A percentile compares a stretch with the other conserved stretches of the same genome.
Evolutionary conservation across 2,113 vertebrate genomes (phyloP).

Genomic region (Suricata suricatta): DNA sequence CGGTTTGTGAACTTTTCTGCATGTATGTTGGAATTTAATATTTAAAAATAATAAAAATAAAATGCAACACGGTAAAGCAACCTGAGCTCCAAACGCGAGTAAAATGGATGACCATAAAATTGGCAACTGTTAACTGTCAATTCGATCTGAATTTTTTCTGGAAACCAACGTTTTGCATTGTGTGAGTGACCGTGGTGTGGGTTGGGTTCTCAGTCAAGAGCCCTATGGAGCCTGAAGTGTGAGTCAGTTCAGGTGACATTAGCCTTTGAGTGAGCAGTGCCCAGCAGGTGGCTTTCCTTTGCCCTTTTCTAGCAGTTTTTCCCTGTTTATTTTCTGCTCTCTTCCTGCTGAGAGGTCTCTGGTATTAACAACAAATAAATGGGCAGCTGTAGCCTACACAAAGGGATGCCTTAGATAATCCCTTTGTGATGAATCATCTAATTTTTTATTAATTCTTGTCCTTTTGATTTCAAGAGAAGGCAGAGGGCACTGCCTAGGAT

Average conservation of each 20-base stretch:
- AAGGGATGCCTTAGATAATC: constrained; percentile 53
- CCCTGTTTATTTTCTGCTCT: constrained; percentile 29
- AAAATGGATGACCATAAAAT: neutral
- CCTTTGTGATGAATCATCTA: constrained; percentile 65
- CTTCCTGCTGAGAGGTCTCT: constrained; percentile 32
- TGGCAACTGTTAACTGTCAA: neutral
- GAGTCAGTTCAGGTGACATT: constrained; percentile 34
- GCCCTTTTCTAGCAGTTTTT: constrained; percentile 54
- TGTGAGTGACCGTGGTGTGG: neutral
- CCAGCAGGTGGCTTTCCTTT: constrained; percentile 65
- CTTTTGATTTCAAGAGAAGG: constrained; percentile 68
- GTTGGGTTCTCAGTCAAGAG: neutral
- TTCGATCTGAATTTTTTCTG: neutral
- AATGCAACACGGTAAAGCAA: neutral
- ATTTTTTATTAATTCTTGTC: constrained; percentile 75
- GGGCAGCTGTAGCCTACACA: constrained; percentile 57
- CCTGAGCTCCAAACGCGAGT: neutral
- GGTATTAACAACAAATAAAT: constrained; percentile 73
- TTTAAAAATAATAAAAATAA: neutral
- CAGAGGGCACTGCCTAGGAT: constrained; percentile 36
- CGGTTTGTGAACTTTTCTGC: neutral
- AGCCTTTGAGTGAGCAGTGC: constrained; percentile 32
- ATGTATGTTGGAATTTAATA: neutral
- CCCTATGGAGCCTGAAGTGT: neutral
- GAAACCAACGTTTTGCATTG: neutral